A percentile compares a stretch with the other conserved stretches of the same genome.
phyloP scores from a whole-genome alignment of 2,797 vertebrate species.

The Astyanax mexicanus region DNA sequence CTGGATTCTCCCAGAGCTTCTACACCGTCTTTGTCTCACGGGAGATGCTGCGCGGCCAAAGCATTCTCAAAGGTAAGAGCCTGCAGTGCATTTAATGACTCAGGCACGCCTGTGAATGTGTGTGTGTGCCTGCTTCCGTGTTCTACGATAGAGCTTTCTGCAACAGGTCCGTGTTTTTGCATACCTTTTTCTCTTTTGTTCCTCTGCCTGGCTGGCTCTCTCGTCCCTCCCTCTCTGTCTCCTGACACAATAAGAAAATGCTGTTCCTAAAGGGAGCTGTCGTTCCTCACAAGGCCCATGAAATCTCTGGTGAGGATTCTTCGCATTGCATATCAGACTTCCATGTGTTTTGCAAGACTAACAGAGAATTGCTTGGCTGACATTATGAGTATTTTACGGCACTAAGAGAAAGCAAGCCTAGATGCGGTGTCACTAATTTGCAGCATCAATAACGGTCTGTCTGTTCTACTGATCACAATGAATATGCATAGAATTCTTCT shows the following conservation, averaged over 20 bases:
- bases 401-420: not conserved
- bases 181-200: constrained; percentile 27
- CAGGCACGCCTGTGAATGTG: constrained; percentile 44
- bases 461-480: constrained; percentile 43
- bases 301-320: constrained; percentile 26
- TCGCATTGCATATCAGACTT: not conserved
- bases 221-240: not conserved
- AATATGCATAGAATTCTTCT: constrained; percentile 43
- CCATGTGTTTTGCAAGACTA: not conserved
- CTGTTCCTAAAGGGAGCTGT: constrained; percentile 33
- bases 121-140: constrained; percentile 35
- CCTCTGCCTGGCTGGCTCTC: not conserved
- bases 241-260: constrained; percentile 25
- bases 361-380: not conserved
- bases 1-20: constrained; percentile 94
- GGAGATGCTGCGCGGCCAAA: constrained; percentile 87
- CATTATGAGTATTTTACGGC: too few relatives aligned
- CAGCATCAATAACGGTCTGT: not conserved
- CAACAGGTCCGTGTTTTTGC: constrained; percentile 50
- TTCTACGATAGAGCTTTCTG: constrained; percentile 35
- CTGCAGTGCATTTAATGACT: constrained; percentile 64
- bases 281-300: constrained; percentile 1
- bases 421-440: constrained; percentile 8
- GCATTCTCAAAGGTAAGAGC: constrained; percentile 93
- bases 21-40: constrained; percentile 92